Base-by-base conservation (phyloP, 2,797 vertebrate genomes). In the Dendrocincla tyrannina region DNA sequence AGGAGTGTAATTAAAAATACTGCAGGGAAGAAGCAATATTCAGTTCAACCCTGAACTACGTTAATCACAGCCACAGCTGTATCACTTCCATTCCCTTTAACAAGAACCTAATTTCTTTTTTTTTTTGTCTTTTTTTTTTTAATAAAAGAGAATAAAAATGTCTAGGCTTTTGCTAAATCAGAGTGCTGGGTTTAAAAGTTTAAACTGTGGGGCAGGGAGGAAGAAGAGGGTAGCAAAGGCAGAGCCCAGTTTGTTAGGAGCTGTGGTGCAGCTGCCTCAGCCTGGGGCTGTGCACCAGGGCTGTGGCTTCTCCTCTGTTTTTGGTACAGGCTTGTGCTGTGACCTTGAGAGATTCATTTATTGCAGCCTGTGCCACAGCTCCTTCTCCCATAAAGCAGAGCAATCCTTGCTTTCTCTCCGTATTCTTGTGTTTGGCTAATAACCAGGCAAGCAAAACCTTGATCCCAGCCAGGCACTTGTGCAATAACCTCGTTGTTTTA, bases 1-100 rank as follows among this genome's bases (percentile, higher is more conserved):
- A 96, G 82, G 86, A 98, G 94, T 95, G 91, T 98, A 98, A 98
- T 97, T 97, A 97, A 97, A 97, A 97, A 97, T 97, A 97, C 89
- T 98, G 95, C 94, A 78, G 94, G 87, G 95, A 94, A 97, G 94
- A 97, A 97, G 92, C 88, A 96, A 97, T 97, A 97, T 97, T 97
- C 97, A 83, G 95, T 96, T 86, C 96, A 98, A 59, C 81, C 67
- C 80, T 55, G 94, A 96, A 76, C 84, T 92, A 67, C 66, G 95
- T 95, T 97, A 96, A 96, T 97, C 97, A 95, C 80, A 95, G 76
- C 89, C 87, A 74, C 78, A 94, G 95, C 91, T 95, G 92, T 90
- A 96, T 96, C 28, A 4, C 86, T 95, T 93, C 93, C 82, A 89
- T 90, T 92, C 69, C 63, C 35, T 91, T 92, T 96, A 97, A 97